Evolutionary conservation across 2,888 invertebrate species (phyloP).

Genomic region (Agrilus mali): DNA sequence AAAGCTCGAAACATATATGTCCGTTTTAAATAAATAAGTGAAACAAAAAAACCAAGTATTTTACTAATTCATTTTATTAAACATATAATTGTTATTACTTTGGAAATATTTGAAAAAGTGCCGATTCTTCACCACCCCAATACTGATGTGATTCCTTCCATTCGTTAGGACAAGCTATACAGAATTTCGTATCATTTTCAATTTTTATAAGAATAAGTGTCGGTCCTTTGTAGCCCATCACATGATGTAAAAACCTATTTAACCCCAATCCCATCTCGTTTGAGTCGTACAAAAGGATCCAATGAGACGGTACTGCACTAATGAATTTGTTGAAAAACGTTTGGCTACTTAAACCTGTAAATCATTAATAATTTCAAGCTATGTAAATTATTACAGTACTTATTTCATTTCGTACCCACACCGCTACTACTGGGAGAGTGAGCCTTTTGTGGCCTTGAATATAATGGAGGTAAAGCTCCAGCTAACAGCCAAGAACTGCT

Average conservation of each 20-base stretch:
- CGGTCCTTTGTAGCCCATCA: conserved; percentile 63
- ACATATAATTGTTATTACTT: no score
- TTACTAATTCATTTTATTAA: no score
- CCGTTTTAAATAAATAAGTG: no score
- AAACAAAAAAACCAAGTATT: no score
- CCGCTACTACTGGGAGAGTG: conserved; percentile 31
- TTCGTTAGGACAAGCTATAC: conserved; percentile 63
- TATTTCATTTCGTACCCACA: conserved; percentile 20
- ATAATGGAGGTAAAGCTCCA: conserved; percentile 29
- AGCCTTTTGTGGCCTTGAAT: conserved; percentile 29
- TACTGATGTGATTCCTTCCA: conserved; percentile 80
- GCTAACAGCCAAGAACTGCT: conserved; percentile 33
- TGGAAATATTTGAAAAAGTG: conserved; percentile 63
- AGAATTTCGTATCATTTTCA: conserved; percentile 51
- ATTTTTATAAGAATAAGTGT: conserved; percentile 49
- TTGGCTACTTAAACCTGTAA: conserved; percentile 23
- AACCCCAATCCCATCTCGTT: conserved; percentile 77
- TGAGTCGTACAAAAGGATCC: conserved; percentile 75
- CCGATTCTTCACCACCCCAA: conserved; percentile 71
- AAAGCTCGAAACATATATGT: no score
- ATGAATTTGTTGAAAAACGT: conserved; percentile 50
- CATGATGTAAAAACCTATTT: conserved; percentile 75
- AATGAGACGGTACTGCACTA: conserved; percentile 63
- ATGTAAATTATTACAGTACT: no score
- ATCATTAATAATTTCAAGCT: neutral